Evolutionary conservation across 2,113 vertebrate genomes (phyloP).

Genomic region (Ictidomys tridecemlineatus): DNA sequence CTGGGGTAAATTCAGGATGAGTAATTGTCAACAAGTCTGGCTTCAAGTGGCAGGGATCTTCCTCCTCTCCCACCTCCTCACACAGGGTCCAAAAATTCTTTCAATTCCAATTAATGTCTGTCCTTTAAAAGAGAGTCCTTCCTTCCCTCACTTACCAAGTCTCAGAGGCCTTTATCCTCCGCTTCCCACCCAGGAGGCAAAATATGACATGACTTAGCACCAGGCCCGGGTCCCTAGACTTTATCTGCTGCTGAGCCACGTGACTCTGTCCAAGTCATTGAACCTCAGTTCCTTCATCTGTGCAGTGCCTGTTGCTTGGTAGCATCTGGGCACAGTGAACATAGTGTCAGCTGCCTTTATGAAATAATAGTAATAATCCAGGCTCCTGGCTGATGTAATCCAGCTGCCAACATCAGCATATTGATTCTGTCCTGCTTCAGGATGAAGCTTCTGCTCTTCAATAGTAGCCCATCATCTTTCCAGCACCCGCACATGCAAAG

Average conservation of each 20-base stretch:
- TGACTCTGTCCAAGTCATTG: rapidly evolving
- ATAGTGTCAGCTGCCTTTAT: not conserved
- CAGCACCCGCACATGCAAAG: not conserved
- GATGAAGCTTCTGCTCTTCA: not conserved
- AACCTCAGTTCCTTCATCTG: not conserved
- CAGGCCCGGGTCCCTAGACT: not conserved
- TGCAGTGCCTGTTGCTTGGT: not conserved
- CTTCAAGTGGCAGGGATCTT: not conserved
- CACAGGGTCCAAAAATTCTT: not conserved
- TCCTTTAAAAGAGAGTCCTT: not conserved
- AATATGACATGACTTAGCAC: not conserved
- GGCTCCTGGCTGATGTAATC: not conserved
- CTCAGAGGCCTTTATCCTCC: not conserved
- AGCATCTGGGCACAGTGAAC: not conserved
- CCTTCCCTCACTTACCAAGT: not conserved
- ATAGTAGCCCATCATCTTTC: not conserved
- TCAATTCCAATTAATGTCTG: not conserved
- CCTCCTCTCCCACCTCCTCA: not conserved
- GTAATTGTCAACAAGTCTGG: not conserved
- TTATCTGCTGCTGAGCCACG: no score
- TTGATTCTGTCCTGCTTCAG: not conserved
- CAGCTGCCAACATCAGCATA: not conserved
- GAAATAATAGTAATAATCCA: not conserved
- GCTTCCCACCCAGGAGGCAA: not conserved
- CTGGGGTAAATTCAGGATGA: not conserved